Percentiles rank a stretch among this genome's conserved stretches.
Evolutionary conservation across 2,888 invertebrate genomes (phyloP).

Genomic region (Hyppa rectilinea): DNA sequence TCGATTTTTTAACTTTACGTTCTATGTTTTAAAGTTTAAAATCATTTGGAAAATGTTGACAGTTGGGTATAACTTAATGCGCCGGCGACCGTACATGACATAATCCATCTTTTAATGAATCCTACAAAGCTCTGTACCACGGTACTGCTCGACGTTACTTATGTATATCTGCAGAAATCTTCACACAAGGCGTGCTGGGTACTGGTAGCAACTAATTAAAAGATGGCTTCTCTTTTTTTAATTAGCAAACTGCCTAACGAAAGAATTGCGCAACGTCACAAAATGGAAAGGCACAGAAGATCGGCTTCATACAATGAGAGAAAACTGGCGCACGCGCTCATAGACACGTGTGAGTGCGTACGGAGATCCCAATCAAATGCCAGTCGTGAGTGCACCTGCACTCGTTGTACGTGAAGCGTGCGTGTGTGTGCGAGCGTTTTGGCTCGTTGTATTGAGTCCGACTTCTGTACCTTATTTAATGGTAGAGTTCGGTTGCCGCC

Average conservation of each 20-base stretch:
- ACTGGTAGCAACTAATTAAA: conserved; percentile 32
- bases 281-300: not conserved
- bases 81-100: too few relatives aligned
- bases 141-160: not conserved
- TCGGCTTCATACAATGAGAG: too few relatives aligned
- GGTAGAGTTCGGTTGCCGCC: too few relatives aligned
- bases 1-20: too few relatives aligned
- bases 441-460: not conserved
- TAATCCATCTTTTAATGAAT: not conserved
- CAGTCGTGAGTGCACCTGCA: too few relatives aligned
- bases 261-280: not conserved
- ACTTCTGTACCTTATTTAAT: not conserved
- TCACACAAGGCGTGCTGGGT: conserved; percentile 9
- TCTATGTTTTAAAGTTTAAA: too few relatives aligned
- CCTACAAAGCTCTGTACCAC: not conserved
- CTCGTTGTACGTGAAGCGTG: not conserved
- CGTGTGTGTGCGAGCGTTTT: not conserved
- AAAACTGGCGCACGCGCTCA: not conserved
- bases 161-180: not conserved
- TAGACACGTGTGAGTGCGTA: too few relatives aligned
- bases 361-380: not conserved
- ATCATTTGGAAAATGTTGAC: too few relatives aligned
- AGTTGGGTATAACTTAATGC: too few relatives aligned
- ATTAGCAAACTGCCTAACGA: conserved; percentile 14
- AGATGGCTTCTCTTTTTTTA: conserved; percentile 16